phyloP scores from a whole-genome alignment of 2,888 invertebrate species.

The Gryllus longicercus region DNA sequence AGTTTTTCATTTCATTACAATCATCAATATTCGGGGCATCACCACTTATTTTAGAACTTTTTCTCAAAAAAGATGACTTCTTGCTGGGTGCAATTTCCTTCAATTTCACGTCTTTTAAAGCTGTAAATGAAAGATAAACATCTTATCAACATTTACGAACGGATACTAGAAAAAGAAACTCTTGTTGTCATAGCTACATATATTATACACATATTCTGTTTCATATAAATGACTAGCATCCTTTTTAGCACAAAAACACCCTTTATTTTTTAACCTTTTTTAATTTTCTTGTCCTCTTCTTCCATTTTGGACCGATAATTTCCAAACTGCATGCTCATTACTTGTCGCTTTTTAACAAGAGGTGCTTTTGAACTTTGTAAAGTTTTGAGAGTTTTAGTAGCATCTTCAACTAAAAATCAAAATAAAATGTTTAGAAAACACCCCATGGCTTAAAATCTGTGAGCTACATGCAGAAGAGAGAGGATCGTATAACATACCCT shows the following conservation, averaged over 20 bases:
- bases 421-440: not conserved
- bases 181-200: too few relatives aligned
- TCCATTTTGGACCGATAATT: not conserved
- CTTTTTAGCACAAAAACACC: not conserved
- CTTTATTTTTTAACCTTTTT: not conserved
- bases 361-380: conserved; percentile 10
- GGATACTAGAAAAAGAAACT: not conserved
- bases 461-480: too few relatives aligned
- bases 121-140: not conserved
- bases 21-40: not conserved
- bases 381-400: not conserved
- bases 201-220: too few relatives aligned
- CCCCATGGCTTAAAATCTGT: too few relatives aligned
- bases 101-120: not conserved
- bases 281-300: not conserved
- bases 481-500: not conserved
- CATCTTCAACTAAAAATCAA: not conserved
- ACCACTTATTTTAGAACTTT: not conserved
- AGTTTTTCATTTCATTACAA: not conserved
- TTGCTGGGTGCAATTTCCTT: not conserved
- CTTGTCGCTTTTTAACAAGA: conserved; percentile 6
- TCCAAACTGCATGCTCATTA: not conserved
- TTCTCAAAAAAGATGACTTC: not conserved
- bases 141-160: not conserved
- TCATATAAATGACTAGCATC: too few relatives aligned